These are phyloP conservation scores for Gisinianus flammeolus DNA, from an alignment of 2,888 invertebrate species.

Conservation along the genomic window DNA sequence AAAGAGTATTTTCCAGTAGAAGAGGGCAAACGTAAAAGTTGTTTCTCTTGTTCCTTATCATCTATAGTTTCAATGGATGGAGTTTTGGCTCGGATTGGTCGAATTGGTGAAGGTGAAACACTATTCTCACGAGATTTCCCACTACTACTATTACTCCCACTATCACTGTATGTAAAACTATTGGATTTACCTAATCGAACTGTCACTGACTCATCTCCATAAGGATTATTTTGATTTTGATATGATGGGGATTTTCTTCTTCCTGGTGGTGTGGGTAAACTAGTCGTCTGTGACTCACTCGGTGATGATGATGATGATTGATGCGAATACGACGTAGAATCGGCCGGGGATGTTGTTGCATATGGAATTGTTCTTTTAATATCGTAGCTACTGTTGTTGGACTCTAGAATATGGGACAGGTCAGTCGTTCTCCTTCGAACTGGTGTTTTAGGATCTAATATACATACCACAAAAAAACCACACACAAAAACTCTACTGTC, in stretches of 20 bases:
- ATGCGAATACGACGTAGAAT: not conserved
- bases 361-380: conserved; percentile 5
- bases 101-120: conserved; percentile 33
- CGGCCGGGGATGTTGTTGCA: not conserved
- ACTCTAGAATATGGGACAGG: conserved; percentile 48
- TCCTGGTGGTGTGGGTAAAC: conserved; percentile 33
- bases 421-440: conserved; percentile 57
- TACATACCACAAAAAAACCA: not conserved
- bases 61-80: conserved; percentile 32
- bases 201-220: conserved; percentile 46
- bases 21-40: conserved; percentile 1
- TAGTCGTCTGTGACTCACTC: not conserved
- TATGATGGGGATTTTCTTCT: conserved; percentile 21
- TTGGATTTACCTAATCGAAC: conserved; percentile 51
- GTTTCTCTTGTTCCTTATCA: not conserved
- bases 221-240: not conserved
- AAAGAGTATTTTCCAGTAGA: not conserved
- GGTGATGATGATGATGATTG: not conserved
- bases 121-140: conserved; percentile 30
- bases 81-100: conserved; percentile 36
- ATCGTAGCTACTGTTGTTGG: conserved; percentile 4
- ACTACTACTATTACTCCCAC: conserved; percentile 16
- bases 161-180: conserved; percentile 47
- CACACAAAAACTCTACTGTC: not conserved
- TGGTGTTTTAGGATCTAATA: conserved; percentile 39